These are phyloP conservation scores for Drosophila teissieri DNA, from an alignment of 1,140 invertebrate species.

Conservation along the genomic window DNA sequence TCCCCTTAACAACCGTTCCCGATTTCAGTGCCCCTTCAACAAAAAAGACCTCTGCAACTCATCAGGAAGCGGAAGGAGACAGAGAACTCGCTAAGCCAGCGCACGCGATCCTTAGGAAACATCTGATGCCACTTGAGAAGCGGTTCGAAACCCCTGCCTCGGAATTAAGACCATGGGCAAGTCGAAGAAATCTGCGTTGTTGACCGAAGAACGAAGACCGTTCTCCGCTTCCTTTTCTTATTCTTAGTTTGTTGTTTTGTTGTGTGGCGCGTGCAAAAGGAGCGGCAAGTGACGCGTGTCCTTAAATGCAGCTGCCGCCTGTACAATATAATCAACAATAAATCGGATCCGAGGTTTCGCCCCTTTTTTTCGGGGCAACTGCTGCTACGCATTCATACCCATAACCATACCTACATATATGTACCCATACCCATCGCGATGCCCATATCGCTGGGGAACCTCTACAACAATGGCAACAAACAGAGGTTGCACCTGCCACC, in stretches of 20 bases:
- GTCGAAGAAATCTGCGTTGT: constrained; percentile 55
- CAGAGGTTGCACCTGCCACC: constrained; percentile 36
- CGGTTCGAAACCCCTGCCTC: constrained; percentile 6
- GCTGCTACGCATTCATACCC: constrained; percentile 20
- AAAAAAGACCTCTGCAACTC: neutral
- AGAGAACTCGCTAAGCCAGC: constrained; percentile 42
- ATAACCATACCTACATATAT: neutral
- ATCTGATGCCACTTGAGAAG: constrained; percentile 53
- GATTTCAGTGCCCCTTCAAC: neutral
- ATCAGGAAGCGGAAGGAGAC: constrained; percentile 32
- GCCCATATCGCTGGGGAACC: constrained; percentile 19
- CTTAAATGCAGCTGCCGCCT: constrained; percentile 37
- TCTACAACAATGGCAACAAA: constrained; percentile 22
- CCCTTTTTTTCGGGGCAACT: constrained; percentile 40
- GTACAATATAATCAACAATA: constrained; percentile 31
- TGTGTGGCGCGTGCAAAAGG: constrained; percentile 48
- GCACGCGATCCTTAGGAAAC: constrained; percentile 63
- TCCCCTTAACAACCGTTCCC: neutral
- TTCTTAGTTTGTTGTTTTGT: neutral
- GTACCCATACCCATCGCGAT: neutral
- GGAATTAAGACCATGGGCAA: constrained; percentile 9
- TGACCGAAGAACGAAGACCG: constrained; percentile 5
- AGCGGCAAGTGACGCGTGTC: constrained; percentile 65
- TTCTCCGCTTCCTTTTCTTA: neutral
- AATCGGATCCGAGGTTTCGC: constrained; percentile 58